Evolutionary conservation across 2,113 vertebrate genomes (phyloP), one percentile per base, ranked within the genome.

Genomic region (Forbesichthys agassizii): DNA sequence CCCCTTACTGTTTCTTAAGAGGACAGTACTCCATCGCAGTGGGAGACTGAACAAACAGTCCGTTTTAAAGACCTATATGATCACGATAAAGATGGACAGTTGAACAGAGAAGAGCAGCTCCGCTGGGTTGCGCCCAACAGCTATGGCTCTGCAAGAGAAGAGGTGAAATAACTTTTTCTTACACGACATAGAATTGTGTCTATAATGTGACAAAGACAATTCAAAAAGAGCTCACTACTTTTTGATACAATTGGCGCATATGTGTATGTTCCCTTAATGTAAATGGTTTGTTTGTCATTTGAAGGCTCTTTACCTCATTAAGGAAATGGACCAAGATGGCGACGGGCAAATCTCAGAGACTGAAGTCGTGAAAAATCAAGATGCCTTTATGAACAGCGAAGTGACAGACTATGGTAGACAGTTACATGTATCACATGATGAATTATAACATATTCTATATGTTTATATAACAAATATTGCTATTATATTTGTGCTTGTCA

Each of bases 61-160:
- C 92, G 96, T 33, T 99, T 99, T 82, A 83, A 93, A 79, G 95
- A 98, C 59, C 94, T 99, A 61, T 98, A 98, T 8, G 97, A 99
- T 89, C 96, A 94, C 79, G 93, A 99, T 69, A 83, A 89, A 0
- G 95, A 99, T 14, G 96, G 96, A n/a, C 94, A 86, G 74, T 91
- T 99, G 13, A 82, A 94, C 83, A 87, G 92, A 33, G 92, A 95
- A 5, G 97, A 99, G 86, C 94, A 99, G 69, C 75, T 99, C 2
- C 92, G 93, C 46, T 99, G 97, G 97, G 93, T 98, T 1, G 95
- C 97, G 0, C 97, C 97, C 0, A 99, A 98, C 60, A 98, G 97
- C 66, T 94, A 95, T 49, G 95, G 95, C 1, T 93, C 97, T 54
- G 97, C 97, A 5, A 93, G 95, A 68, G 96, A 98, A 73, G 97